Evolutionary conservation across 2,888 invertebrate genomes (phyloP).

Genomic region (Euzophera pinguis): DNA sequence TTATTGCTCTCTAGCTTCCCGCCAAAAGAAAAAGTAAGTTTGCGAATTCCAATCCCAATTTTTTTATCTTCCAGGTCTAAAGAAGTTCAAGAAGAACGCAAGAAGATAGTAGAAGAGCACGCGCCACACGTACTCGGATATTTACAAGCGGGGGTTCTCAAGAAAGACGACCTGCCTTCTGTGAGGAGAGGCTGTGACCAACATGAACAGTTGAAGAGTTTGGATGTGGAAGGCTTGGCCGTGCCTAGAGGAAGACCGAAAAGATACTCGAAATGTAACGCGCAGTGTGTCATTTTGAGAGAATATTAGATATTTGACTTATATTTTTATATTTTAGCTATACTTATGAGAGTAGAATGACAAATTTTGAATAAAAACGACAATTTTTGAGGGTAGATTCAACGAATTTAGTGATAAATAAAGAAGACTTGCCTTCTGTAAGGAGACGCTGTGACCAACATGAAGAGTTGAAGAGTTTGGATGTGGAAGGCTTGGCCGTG

Average conservation of each 20-base stretch:
- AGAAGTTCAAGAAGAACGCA: constrained; percentile 78
- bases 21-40: too few species aligned
- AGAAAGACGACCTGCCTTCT: constrained; percentile 56
- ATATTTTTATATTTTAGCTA: not conserved
- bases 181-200: constrained; percentile 26
- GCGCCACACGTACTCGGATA: constrained; percentile 77
- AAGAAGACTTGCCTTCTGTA: constrained; percentile 56
- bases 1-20: too few species aligned
- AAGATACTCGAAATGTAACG: constrained; percentile 50
- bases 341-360: not conserved
- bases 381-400: too few species aligned
- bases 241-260: constrained; percentile 15
- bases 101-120: constrained; percentile 77
- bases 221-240: constrained; percentile 35
- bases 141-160: constrained; percentile 77
- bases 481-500: constrained; percentile 30
- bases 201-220: not conserved
- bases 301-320: constrained; percentile 30
- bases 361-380: not conserved
- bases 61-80: constrained; percentile 45
- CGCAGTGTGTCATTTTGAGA: constrained; percentile 47
- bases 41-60: too few species aligned
- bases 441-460: constrained; percentile 23
- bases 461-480: constrained; percentile 19
- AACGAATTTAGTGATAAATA: constrained; percentile 17